Base-by-base conservation (phyloP, 2,888 invertebrate genomes). In the Drosophila crucigera region DNA sequence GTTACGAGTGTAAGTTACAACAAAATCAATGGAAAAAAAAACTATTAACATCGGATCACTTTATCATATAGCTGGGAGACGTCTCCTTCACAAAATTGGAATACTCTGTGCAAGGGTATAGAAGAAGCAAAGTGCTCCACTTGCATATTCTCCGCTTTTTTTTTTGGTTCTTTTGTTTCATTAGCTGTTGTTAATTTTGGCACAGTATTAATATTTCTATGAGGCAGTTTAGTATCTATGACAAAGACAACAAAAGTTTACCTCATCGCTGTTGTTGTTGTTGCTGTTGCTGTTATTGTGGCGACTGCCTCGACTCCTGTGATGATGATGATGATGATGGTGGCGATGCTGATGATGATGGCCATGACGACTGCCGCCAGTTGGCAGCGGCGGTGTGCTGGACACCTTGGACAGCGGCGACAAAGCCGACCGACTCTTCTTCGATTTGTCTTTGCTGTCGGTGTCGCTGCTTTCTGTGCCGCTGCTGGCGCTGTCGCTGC, bases 201-300 rank as follows among this genome's bases (percentile, higher is more conserved):
- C 37, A 59, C 30, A 76, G 49, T 39, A 30, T 50, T 49, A 60
- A 53, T 81, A 25, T 65, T 68, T 68, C 35, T 70, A 49, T 49
- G 68, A 59, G 61, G 58, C 61, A 60, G 30, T 31, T 43, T 6
- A 53, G 35, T 43, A 71, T 19, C 2, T 49, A 59, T 62, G 58
- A 41, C n/a, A 73, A 70, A 62, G 47, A 64, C 30, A 68, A 66
- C 33, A 78, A 79, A 65, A 54, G 39, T 76, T 82, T 74, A 82
- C 76, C 82, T 79, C 82, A 65, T 76, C 79, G 25, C 65, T 69
- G 61, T 58, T 77, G 55, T 47, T 66, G 60, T 30, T 78, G 63
- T 43, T 31, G 4, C 5, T 73, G 19, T 66, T 58, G 47, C 16
- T 47, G 55, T 35, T 73, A 19, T 58, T 58, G 11, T 72, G 73